Base-by-base conservation (phyloP, 2,797 vertebrate species). In the Florisuga fusca region DNA sequence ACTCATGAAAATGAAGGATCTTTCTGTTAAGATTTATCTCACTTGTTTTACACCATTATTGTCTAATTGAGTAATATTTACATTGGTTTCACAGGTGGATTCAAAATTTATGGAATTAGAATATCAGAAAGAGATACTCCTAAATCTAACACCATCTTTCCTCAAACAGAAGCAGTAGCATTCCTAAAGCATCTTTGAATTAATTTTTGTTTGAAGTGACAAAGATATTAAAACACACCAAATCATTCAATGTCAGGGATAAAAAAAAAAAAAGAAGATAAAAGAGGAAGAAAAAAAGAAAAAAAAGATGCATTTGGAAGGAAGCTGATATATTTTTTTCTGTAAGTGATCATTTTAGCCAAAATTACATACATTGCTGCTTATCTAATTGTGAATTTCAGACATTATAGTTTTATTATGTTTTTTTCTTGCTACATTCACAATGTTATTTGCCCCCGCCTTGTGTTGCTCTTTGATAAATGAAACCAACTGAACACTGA, bases 231-330 rank as follows among this genome's bases (percentile, higher is more conserved):
- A 76, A 84, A 36, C 34, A 91, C 16, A 5, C 2, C 26, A 86
- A 72, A 41, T 75, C 36, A 34, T 10, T 7, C 9, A 84, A 15
- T 8, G 3, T 21, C 0, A 0, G 7, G 54, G 19, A 59, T 79
- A 69, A 69, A 80, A 38, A 38, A 38, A 38, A 38, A 38, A 38
- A 12, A 15, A 41, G 13, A 41, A 15, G 14, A 38, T 11, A 38
- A 38, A 38, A 12, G 12, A 38, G 12, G 12, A 38, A 38, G 12
- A 38, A 12, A 38, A 38, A 12, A 38, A 38, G 38, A 38, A 38
- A 38, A 38, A 38, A 38, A 38, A 38, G 10, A 11, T 36, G 36
- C 36, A 36, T 36, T 36, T 36, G 36, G 36, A 36, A 36, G 36
- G 36, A 36, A 36, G 36, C 36, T 36, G 36, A 10, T 36, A 36